Conservation (phyloP, 1,140 invertebrate species). For the Potamilus streckersoni region DNA sequence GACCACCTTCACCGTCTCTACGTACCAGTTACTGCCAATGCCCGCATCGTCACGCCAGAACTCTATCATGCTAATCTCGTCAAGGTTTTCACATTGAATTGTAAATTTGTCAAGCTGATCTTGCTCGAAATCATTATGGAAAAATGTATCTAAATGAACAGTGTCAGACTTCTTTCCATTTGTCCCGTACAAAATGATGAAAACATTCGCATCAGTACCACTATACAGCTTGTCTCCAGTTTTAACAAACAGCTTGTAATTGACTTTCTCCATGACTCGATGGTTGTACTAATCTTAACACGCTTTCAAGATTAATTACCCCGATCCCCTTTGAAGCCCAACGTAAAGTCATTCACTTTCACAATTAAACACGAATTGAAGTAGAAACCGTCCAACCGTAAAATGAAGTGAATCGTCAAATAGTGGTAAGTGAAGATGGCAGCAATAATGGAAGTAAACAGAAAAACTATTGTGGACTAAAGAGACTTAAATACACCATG, state of each 20-base stretch:
- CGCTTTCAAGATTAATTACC: too few relatives aligned
- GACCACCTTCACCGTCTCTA: slow-evolving; percentile 15
- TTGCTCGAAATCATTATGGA: slow-evolving; percentile 9
- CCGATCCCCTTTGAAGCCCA: too few relatives aligned
- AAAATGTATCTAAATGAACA: slow-evolving; percentile 5
- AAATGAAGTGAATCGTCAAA: too few relatives aligned
- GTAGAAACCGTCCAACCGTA: too few relatives aligned
- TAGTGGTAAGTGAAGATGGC: too few relatives aligned
- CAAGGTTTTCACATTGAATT: slow-evolving; percentile 8
- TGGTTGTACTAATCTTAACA: too few relatives aligned
- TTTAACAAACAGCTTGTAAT: slow-evolving; percentile 5
- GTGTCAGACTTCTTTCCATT: not conserved
- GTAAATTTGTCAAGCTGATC: slow-evolving; percentile 4
- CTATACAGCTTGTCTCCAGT: slow-evolving; percentile 7
- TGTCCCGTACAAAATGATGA: slow-evolving; percentile 4
- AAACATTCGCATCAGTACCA: slow-evolving; percentile 16
- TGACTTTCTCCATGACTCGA: not conserved
- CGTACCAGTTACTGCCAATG: slow-evolving; percentile 5
- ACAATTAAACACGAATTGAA: too few relatives aligned
- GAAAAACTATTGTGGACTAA: too few relatives aligned
- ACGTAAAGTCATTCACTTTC: too few relatives aligned
- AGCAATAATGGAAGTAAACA: too few relatives aligned
- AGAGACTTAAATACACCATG: too few relatives aligned
- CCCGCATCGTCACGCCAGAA: slow-evolving; percentile 16
- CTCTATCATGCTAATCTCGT: not conserved